Base-by-base conservation (phyloP, 1,140 invertebrate genomes). In the Hestina assimilis region DNA sequence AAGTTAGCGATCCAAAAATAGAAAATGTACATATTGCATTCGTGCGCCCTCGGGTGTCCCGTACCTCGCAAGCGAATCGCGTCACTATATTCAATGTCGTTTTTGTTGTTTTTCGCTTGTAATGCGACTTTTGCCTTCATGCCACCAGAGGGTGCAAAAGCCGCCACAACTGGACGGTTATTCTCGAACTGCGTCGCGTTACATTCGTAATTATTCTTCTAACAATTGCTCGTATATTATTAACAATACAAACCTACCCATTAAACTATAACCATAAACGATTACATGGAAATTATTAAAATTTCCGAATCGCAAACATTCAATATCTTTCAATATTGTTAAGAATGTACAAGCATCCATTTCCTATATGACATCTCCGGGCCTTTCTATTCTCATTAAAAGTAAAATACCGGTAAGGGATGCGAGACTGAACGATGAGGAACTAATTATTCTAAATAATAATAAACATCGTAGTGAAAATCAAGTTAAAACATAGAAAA, bases 1-100 rank as follows among this genome's bases (percentile, higher is more conserved):
- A 88, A 88, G 85, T 85, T 88, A 88, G 85, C 85, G 76, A 84
- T 88, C 85, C 85, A 88, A 88, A 88, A 88, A 88, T 87, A 87
- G 83, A 79, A 88, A 85, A 85, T 88, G 82, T 86, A 86, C 81
- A 80, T 77, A 77, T 83, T 87, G 76, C 82, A 77, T 82, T 76
- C 74, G 72, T 75, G 81, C 83, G 79, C 81, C 83, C 79, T 77
- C 78, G 66, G 83, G 75, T 79, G 75, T 64, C 71, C 66, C 59
- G 54, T 66, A 68, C 63, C 67, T 45, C 62, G 60, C 75, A 74
- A 78, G 74, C 73, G 69, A 77, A 67, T 69, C 63, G 55, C 65
- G 55, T 59, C 71, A 31, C 57, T 72, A 63, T 62, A 63, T 45
- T 63, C 63, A 59, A 62, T 43, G 46, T 50, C 43, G 26, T 57